A percentile compares a stretch with the other conserved stretches of the same genome.
phyloP scores from a whole-genome alignment of 2,797 vertebrate species.

The Poecilia wingei region DNA sequence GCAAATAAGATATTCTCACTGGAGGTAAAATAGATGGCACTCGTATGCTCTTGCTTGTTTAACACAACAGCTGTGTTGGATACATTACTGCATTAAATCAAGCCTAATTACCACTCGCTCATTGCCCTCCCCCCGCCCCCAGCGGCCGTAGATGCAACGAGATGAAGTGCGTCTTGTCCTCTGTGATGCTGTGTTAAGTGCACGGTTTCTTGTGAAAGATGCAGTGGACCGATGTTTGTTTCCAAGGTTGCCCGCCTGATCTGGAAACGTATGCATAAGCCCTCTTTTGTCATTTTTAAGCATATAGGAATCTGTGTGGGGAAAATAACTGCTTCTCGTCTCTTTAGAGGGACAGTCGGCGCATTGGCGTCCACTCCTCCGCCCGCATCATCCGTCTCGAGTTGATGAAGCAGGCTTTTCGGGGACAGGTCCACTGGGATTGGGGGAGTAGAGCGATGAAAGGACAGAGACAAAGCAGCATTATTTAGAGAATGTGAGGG shows the following conservation, averaged over 20 bases:
- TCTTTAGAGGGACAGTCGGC: constrained; percentile 68
- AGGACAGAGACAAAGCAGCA: constrained; percentile 29
- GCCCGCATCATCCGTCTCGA: constrained; percentile 54
- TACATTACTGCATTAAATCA: constrained; percentile 74
- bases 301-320: constrained; percentile 19
- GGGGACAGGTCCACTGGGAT: constrained; percentile 71
- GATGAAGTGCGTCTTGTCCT: constrained; percentile 14
- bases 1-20: constrained; percentile 59
- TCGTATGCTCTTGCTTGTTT: constrained; percentile 56
- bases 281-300: constrained; percentile 14
- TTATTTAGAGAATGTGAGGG: constrained; percentile 40
- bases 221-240: constrained; percentile 28
- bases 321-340: constrained; percentile 57
- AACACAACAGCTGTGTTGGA: constrained; percentile 65
- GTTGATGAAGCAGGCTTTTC: constrained; percentile 69
- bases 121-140: constrained; percentile 53
- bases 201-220: constrained; percentile 18
- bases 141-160: constrained; percentile 50
- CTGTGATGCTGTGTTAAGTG: constrained; percentile 4
- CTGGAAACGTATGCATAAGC: neutral
- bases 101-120: constrained; percentile 69
- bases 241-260: neutral
- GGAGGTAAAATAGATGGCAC: constrained; percentile 58
- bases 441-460: constrained; percentile 51
- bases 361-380: constrained; percentile 57